Base-by-base conservation (phyloP, 1,140 invertebrate species). In the Bombus terrestris region DNA sequence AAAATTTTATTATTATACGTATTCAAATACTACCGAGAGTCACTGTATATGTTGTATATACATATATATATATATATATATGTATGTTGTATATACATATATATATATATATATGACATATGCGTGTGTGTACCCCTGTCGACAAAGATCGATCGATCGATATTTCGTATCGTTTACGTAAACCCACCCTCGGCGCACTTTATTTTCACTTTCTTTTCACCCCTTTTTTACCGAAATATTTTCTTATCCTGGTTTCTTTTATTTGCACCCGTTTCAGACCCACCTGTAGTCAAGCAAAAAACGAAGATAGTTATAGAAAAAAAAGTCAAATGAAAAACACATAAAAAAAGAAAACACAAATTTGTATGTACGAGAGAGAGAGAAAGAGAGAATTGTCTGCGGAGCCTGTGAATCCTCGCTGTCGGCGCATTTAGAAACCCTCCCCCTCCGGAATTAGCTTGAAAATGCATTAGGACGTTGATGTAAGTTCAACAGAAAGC, bases 251-350 rank as follows among this genome's bases (percentile, higher is more conserved):
- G 78, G 53, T 91, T 92, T 93, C 89, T 92, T 89, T 91, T 88
- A 93, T 94, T 94, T 94, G 69, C 90, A 92, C 89, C 90, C 92
- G 85, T 94, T 94, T 93, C 93, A 94, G 94, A 94, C 94, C 86
- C 94, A 94, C 74, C 93, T 94, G 57, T 94, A 93, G 89, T 47
- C 86, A 77, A 88, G 84, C 64, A 81, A 85, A 78, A 68, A 84
- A 75, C 43, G 84, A 83, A 86, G 88, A 85, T 91, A 85, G 53
- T 91, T 86, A 59, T 86, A 66, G 59, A 73, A 62, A 62, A 62
- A 71, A 59, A 39, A 83, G 13, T 41, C 37, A 78, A 10, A 78
- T 18, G 22, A 62, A 41, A 77, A 8, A 62, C 4, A 15, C 1
- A 10, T 3, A 82, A 86, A 88, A 87, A 69, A 47, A 53, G n/a